These are phyloP conservation scores for Anarrhichthys ocellatus DNA, from an alignment of 2,113 vertebrate species.

Conservation along the genomic window DNA sequence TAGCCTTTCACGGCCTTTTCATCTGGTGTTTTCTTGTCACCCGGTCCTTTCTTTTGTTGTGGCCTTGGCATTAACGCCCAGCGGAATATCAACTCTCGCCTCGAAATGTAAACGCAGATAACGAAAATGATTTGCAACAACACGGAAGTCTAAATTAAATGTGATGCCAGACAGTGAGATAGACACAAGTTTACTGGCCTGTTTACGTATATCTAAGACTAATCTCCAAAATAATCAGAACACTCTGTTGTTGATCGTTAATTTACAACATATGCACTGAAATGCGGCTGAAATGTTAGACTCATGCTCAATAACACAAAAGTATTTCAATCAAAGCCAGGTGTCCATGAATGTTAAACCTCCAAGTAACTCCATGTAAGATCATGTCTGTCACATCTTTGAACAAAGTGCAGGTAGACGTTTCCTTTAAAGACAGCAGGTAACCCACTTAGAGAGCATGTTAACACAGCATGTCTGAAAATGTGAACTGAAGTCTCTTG, in stretches of 20 bases:
- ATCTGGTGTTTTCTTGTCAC: conserved; percentile 49
- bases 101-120: conserved; percentile 40
- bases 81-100: conserved; percentile 8
- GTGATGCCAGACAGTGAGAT: not conserved
- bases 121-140: conserved; percentile 7
- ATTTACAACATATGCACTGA: not conserved
- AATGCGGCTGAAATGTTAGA: not conserved
- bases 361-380: not conserved
- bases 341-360: not conserved
- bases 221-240: not conserved
- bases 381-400: not conserved
- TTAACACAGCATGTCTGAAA: conserved; percentile 15
- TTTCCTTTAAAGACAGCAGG: conserved; percentile 4
- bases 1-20: conserved; percentile 52
- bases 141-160: conserved; percentile 17
- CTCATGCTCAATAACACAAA: not conserved
- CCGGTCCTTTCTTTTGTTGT: conserved; percentile 35
- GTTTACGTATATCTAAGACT: not conserved
- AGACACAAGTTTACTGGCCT: not conserved
- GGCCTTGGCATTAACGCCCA: conserved; percentile 36
- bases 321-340: conserved; percentile 6
- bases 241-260: not conserved
- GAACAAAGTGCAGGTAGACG: not conserved
- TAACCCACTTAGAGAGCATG: not conserved
- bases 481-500: not conserved